These are phyloP conservation scores for Rhynchonema sp. DNA, from an alignment of 2,888 invertebrate genomes.

Conservation along the genomic window DNA sequence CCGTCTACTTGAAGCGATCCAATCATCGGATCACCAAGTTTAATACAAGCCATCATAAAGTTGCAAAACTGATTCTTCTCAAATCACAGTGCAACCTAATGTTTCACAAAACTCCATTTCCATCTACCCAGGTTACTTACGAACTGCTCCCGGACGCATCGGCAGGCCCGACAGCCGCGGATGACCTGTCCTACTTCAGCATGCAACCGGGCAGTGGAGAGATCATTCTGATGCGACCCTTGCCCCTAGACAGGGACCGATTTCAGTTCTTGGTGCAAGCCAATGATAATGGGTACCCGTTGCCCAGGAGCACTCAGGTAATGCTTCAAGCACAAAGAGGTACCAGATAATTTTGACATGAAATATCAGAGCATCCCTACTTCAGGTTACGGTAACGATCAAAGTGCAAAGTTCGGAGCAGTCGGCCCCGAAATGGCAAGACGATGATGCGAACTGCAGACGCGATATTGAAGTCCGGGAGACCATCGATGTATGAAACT, in stretches of 20 bases:
- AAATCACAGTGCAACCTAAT: no score
- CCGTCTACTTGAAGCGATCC: no score
- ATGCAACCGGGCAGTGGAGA: constrained; percentile 8
- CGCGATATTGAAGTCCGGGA: constrained; percentile 14
- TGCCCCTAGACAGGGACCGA: constrained; percentile 5
- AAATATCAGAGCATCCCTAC: no score
- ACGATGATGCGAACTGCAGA: constrained; percentile 13
- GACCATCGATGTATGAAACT: no score
- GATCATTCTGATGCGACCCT: neutral
- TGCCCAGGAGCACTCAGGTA: constrained; percentile 24
- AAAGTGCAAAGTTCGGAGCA: constrained; percentile 17
- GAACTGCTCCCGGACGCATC: constrained; percentile 14
- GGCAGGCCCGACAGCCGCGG: constrained; percentile 12
- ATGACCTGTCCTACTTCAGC: constrained; percentile 9
- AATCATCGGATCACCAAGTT: no score
- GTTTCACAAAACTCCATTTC: no score
- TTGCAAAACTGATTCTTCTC: no score
- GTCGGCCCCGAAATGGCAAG: constrained; percentile 21
- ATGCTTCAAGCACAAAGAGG: no score
- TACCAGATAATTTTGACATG: no score
- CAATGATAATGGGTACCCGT: constrained; percentile 48
- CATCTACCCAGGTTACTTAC: constrained; percentile 16
- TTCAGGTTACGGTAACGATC: neutral
- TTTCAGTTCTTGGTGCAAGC: constrained; percentile 48
- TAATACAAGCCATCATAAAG: no score